Evolutionary conservation across 2,113 vertebrate genomes (phyloP).

Genomic region (Scatophagus argus): DNA sequence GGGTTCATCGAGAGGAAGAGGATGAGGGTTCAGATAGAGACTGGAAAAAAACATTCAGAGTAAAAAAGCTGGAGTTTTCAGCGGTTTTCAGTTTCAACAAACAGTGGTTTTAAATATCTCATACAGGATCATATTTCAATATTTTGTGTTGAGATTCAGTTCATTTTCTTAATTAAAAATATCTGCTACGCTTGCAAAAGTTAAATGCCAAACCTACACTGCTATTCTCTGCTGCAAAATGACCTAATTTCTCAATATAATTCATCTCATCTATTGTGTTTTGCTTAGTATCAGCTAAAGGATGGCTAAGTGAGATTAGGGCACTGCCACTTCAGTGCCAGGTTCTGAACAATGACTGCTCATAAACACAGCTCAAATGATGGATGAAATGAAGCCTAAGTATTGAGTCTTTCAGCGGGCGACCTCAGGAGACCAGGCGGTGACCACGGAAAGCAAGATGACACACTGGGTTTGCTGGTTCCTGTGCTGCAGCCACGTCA

Average conservation of each 20-base stretch:
- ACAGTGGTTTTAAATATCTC: conserved; percentile 16
- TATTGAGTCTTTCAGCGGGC: not conserved
- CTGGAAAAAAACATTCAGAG: not conserved
- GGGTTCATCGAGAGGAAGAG: conserved; percentile 1
- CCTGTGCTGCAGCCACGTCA: conserved; percentile 5
- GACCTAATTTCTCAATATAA: conserved; percentile 46
- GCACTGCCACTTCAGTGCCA: conserved; percentile 16
- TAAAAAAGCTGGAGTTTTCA: not conserved
- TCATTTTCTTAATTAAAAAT: conserved; percentile 52
- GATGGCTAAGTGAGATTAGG: conserved; percentile 23
- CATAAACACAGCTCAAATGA: not conserved
- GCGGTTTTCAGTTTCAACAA: conserved; percentile 24
- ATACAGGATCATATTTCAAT: conserved; percentile 29
- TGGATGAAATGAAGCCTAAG: not conserved
- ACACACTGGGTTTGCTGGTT: conserved; percentile 23
- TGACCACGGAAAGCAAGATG: not conserved
- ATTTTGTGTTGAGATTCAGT: conserved; percentile 39
- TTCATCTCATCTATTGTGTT: conserved; percentile 39
- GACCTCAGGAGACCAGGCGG: conserved; percentile 12
- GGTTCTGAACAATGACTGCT: conserved; percentile 25
- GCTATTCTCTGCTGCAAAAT: conserved; percentile 42
- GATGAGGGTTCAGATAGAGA: not conserved
- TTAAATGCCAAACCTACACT: conserved; percentile 55
- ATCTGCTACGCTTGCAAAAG: conserved; percentile 56
- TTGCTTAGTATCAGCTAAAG: conserved; percentile 27